Evolutionary conservation across 2,797 vertebrate genomes (phyloP).

Genomic region (Lutjanus argentimaculatus): DNA sequence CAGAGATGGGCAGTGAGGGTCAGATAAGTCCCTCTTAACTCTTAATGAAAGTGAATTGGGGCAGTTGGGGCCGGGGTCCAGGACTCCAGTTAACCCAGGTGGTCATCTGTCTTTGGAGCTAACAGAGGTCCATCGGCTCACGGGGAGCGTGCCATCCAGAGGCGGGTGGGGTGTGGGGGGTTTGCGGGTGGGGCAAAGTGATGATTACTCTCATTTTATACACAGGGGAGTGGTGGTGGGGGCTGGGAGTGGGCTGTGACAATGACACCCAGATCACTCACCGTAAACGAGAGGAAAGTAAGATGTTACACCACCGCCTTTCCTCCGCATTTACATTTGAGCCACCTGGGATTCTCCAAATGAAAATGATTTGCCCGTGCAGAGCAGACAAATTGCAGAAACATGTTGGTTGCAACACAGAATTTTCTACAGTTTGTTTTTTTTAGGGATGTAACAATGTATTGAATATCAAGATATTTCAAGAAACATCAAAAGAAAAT

Average conservation of each 20-base stretch:
- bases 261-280: conserved; percentile 77
- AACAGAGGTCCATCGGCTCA: conserved; percentile 67
- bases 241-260: conserved; percentile 61
- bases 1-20: conserved; percentile 82
- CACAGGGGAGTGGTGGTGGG: conserved; percentile 65
- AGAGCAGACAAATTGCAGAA: conserved; percentile 30
- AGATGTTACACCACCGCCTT: conserved; percentile 72
- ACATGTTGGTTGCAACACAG: conserved; percentile 11
- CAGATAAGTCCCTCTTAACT: conserved; percentile 86
- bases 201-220: conserved; percentile 83
- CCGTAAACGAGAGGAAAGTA: conserved; percentile 70
- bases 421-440: background rate
- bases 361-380: conserved; percentile 54
- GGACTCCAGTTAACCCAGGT: conserved; percentile 83
- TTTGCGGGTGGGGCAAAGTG: conserved; percentile 7
- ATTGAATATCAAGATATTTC: too few species aligned
- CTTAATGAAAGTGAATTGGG: conserved; percentile 88
- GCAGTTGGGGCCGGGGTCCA: conserved; percentile 74
- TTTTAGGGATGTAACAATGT: too few species aligned
- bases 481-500: too few species aligned
- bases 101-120: conserved; percentile 79
- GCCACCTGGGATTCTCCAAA: conserved; percentile 63
- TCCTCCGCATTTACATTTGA: conserved; percentile 68
- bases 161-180: background rate
- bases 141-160: conserved; percentile 54